phyloP scores from a whole-genome alignment of 2,888 invertebrate genomes.

The Tenthredo notha region DNA sequence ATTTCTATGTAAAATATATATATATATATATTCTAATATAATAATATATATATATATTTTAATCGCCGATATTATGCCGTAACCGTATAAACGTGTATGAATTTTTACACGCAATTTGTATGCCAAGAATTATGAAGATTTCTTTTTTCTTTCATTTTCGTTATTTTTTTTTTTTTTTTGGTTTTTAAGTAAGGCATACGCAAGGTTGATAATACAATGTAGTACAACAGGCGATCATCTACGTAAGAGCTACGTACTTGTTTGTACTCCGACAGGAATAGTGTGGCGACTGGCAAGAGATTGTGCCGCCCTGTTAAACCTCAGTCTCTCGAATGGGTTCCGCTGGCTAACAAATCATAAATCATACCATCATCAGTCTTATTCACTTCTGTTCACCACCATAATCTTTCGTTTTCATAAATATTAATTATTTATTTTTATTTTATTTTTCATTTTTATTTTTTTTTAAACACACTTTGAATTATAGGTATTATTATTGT shows the following conservation, averaged over 20 bases:
- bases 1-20: neutral
- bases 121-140: neutral
- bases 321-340: constrained; percentile 89
- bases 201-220: constrained; percentile 73
- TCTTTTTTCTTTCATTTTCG: neutral
- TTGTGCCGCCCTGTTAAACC: constrained; percentile 83
- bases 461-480: constrained; percentile 32
- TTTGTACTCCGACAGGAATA: constrained; percentile 82
- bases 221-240: constrained; percentile 76
- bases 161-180: constrained; percentile 14
- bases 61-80: neutral
- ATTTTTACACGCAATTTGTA: constrained; percentile 3
- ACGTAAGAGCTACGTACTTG: constrained; percentile 82
- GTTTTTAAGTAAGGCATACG: constrained; percentile 63
- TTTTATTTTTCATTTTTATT: neutral
- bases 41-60: neutral
- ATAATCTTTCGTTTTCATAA: constrained; percentile 33
- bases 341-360: constrained; percentile 84
- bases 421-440: constrained; percentile 7
- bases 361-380: constrained; percentile 69
- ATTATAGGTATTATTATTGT: constrained; percentile 5
- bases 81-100: neutral
- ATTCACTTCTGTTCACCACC: constrained; percentile 46
- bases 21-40: neutral
- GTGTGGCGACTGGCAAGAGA: constrained; percentile 79